Base-by-base conservation (phyloP, 2,888 invertebrate genomes). In the Patella caerulea region DNA sequence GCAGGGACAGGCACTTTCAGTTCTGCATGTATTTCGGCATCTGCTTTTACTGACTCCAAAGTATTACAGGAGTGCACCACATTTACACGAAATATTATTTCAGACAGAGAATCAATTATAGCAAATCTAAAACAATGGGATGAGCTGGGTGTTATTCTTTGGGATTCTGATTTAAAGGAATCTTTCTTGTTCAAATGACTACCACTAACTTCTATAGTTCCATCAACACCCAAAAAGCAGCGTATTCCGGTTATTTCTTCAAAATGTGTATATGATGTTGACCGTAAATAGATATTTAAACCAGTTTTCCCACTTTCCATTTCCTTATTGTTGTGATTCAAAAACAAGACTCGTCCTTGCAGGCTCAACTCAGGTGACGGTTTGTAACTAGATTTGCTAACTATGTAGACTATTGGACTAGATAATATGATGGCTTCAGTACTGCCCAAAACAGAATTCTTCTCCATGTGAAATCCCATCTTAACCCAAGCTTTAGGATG, bases 401-500 rank as follows among this genome's bases (percentile, higher is more conserved):
- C 84, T 59, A 88, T 84, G 73, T 87, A 87, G 3, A 88, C 88
- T 54, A 86, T 86, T 59, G 85, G 85, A 59, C 83, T 84, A 45
- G 83, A 81, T 17, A 89, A 77, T 45, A 88, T 84, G 3, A 88
- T 79, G 9, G 86, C 86, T 79, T 88, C 89, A 14, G 88, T 86
- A 78, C 89, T 88, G 9, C 87, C 84, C 9, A 89, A 73, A 45
- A 88, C 84, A 12, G 88, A 87, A 65, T 87, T 85, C 34, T 86
- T 83, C 72, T 88, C 86, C 59, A 85, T 85, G 77, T 87, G 85
- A 52, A 87, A 86, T 17, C 88, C 88, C 88, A 88, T 88, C 75
- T 89, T 89, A 3, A 88, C 81, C 89, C 89, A 89, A 3, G 83
- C 88, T 56, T 85, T 84, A 15, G 88, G 87, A 75, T 83, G 83